Evolutionary conservation across 2,888 invertebrate species (phyloP).

Genomic region (Xestoiulus laeticollis): DNA sequence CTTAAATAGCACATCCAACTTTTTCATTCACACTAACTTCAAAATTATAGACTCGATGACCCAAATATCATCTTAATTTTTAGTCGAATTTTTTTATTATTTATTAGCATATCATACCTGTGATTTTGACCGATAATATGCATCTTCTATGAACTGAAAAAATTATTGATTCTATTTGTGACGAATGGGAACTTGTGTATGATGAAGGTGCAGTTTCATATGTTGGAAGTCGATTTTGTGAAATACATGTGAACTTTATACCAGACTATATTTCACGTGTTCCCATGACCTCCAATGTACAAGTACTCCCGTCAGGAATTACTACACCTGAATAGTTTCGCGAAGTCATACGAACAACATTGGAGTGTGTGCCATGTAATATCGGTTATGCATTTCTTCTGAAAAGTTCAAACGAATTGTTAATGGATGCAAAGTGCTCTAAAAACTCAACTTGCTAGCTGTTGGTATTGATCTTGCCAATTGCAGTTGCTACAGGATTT

Average conservation of each 20-base stretch:
- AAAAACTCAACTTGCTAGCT: not conserved
- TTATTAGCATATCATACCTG: not conserved
- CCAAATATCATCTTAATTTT: not conserved
- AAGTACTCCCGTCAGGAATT: not conserved
- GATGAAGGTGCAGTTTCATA: conserved; percentile 19
- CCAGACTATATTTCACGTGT: not conserved
- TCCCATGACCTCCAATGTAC: not conserved
- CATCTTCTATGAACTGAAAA: not conserved
- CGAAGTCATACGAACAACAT: not conserved
- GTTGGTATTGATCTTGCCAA: not conserved
- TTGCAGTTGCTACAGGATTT: not conserved
- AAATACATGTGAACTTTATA: not conserved
- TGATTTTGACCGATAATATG: not conserved
- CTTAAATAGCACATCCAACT: too few species aligned
- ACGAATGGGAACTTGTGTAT: not conserved
- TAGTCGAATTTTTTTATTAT: not conserved
- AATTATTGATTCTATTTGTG: not conserved
- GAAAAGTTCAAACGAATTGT: not conserved
- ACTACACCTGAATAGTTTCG: not conserved
- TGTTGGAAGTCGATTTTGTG: not conserved
- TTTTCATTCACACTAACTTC: too few species aligned
- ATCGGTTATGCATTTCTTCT: conserved; percentile 15
- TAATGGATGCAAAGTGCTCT: not conserved
- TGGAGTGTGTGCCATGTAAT: not conserved
- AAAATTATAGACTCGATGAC: too few species aligned